These are phyloP conservation scores for Apotomis turbidana DNA, from an alignment of 2,888 invertebrate genomes.

Conservation along the genomic window DNA sequence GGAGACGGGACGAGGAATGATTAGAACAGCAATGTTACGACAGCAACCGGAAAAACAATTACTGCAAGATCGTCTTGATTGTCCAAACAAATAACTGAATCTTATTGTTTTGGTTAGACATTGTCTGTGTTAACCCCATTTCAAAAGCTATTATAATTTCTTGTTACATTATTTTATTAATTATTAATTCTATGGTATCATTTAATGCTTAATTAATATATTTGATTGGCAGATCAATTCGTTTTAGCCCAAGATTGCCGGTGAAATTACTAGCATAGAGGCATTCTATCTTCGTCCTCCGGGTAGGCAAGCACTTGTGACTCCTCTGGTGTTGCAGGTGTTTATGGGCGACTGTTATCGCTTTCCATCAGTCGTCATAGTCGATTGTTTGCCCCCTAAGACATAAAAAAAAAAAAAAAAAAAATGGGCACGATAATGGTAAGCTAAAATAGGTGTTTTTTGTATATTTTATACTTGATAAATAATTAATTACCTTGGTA, in stretches of 20 bases:
- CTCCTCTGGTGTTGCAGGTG: too few species aligned
- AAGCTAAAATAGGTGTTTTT: too few species aligned
- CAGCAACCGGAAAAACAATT: constrained; percentile 19
- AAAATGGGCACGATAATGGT: too few species aligned
- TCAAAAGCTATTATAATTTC: neutral
- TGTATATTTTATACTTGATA: too few species aligned
- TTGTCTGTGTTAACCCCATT: neutral
- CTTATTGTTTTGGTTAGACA: constrained; percentile 19
- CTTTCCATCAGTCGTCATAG: too few species aligned
- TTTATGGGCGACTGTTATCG: too few species aligned
- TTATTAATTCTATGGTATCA: neutral
- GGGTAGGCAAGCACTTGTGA: too few species aligned
- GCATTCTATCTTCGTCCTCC: too few species aligned
- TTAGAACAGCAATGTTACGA: neutral
- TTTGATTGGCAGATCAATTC: neutral
- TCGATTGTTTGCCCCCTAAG: too few species aligned
- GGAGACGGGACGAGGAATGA: constrained; percentile 7
- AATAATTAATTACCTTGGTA: too few species aligned
- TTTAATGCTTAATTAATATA: neutral
- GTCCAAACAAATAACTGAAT: constrained; percentile 21
- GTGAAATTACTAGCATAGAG: too few species aligned
- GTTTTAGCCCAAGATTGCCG: neutral
- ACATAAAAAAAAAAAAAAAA: too few species aligned
- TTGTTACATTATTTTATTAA: neutral
- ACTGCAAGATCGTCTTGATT: constrained; percentile 11